Base-by-base conservation (phyloP, 2,113 vertebrate genomes). In the Phrynocephalus versicolor region DNA sequence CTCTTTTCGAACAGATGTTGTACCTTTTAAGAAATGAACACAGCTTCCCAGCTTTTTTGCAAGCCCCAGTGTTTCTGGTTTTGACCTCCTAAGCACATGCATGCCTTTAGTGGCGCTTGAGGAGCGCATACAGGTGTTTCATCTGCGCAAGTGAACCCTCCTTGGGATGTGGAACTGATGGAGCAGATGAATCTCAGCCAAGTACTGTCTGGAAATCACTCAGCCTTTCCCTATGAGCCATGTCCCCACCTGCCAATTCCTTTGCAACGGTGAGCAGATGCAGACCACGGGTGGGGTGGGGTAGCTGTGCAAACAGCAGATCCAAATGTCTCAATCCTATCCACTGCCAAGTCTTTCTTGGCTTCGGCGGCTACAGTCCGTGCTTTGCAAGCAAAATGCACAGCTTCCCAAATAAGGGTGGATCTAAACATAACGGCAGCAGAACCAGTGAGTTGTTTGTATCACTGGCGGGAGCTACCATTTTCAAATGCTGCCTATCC, bases 131-230 rank as follows among this genome's bases (percentile, higher is more conserved):
- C 83, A 30, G 67, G 39, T 0, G 41, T 65, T 81, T 21, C 70
- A 12, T n/a, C 85, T 3, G 74, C 67, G 6, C 64, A 57, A 75
- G 78, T 21, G 16, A 65, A 79, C 80, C 76, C 60, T 88, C 0
- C 0, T 0, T 0, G 60, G 84, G 81, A 76, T 80, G 64, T 15
- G 79, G 45, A 57, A 55, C 70, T 65, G 6, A 23, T 57, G 13
- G n/a, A 1, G 30, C 35, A 55, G 55, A 39, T 0, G 0, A n/a
- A 39, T 71, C 9, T 12, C 8, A 0, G 0, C 0, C 2, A 1
- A n/a, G 82, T 37, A n/a, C 65, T 45, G 77, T 57, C 71, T 74
- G 70, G 71, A 83, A 80, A 69, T 80, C 76, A 74, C 69, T 83
- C 33, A 25, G 69, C 58, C 67, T 33, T 69, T 80, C 70, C 51